Evolutionary conservation across 2,797 vertebrate species (phyloP), one percentile per base, ranked within the genome.

Genomic region (Anabacerthia variegaticeps): DNA sequence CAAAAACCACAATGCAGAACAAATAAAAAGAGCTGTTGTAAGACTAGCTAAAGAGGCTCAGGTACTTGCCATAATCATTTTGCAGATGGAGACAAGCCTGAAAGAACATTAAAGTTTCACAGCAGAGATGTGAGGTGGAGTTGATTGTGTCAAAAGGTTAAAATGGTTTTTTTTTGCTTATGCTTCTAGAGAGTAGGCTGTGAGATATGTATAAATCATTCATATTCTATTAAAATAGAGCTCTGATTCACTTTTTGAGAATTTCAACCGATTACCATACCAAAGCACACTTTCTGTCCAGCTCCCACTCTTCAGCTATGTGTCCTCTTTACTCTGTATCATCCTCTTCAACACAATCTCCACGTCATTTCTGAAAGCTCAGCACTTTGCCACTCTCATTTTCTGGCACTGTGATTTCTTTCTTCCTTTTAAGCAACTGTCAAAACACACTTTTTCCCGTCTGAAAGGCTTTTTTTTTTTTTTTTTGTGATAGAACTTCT

Each of bases 21-120:
- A 96, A 95, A 96, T 95, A 95, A 92, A 89, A 95, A 95, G 73
- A 93, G 69, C 59, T 88, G 74, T 83, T 83, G 77, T 82, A 90
- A 92, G 90, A 91, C 85, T 84, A 93, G 78, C 86, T 95, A 74
- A 94, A 91, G 93, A 95, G 61, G 59, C 65, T 87, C 91, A 92
- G 92, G 89, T 87, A 65, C 49, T 86, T 94, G 90, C 78, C 81
- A 52, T 90, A 91, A 93, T 85, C 21, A 68, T 93, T 94, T 89
- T 92, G 52, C 66, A 84, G 77, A 82, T 79, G 82, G 65, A 92
- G 73, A 56, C 66, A 92, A 94, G 79, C 32, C 75, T 78, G 68
- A 71, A 95, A 93, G 80, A 88, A 78, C 87, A 92, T 96, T 86
- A 77, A 94, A 92, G 62, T 76, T 92, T 94, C 85, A 80, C 51